Evolutionary conservation across 2,113 vertebrate species (phyloP).

Genomic region (Cervus canadensis): DNA sequence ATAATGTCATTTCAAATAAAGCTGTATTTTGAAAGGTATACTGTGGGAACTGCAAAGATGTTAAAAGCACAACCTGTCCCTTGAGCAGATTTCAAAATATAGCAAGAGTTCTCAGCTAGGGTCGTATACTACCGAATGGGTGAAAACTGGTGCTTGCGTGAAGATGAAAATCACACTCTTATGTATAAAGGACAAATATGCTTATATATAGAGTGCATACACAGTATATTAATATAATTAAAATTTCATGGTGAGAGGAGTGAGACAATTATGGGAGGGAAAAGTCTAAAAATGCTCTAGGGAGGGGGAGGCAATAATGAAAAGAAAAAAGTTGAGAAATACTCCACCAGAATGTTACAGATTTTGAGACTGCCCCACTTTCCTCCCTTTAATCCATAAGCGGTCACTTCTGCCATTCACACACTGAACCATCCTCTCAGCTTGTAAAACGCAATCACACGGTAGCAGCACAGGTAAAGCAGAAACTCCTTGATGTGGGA

Average conservation of each 20-base stretch:
- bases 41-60: neutral
- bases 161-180: neutral
- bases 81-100: neutral
- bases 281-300: neutral
- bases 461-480: neutral
- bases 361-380: neutral
- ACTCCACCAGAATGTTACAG: neutral
- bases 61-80: neutral
- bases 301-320: neutral
- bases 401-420: neutral
- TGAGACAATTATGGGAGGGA: neutral
- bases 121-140: fast-evolving
- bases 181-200: neutral
- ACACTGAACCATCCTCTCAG: neutral
- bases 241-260: neutral
- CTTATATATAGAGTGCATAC: neutral
- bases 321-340: neutral
- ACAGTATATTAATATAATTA: neutral
- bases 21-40: neutral
- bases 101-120: neutral
- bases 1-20: neutral
- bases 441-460: neutral
- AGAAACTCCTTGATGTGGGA: neutral
- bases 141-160: neutral
- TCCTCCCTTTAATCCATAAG: neutral